Percentiles rank a stretch among this genome's conserved stretches.
phyloP scores from a whole-genome alignment of 1,140 invertebrate genomes.

The Eciton burchellii region DNA sequence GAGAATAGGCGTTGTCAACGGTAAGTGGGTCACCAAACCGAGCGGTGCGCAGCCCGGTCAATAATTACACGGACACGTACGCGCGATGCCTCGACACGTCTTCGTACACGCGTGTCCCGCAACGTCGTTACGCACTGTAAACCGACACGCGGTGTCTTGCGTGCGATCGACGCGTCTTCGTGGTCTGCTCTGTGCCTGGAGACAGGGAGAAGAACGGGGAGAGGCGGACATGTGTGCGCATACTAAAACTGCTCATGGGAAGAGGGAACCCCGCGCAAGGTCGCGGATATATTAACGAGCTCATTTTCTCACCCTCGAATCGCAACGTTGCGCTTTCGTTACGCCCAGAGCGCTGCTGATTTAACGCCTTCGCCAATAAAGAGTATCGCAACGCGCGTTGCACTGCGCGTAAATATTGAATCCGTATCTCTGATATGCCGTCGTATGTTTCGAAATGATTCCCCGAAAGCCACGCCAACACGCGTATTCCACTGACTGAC shows the following conservation, averaged over 20 bases:
- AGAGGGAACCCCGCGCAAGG: slow-evolving; percentile 26
- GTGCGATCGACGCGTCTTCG: not conserved
- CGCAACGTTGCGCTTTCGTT: not conserved
- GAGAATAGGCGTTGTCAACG: slow-evolving; percentile 59
- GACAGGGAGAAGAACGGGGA: slow-evolving; percentile 15
- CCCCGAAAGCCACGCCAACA: no score
- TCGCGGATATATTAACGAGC: slow-evolving; percentile 26
- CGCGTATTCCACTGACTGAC: no score
- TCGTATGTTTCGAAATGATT: no score
- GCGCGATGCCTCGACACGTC: not conserved
- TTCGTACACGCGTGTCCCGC: slow-evolving; percentile 12
- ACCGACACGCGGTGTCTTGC: slow-evolving; percentile 19
- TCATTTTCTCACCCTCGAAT: slow-evolving; percentile 31
- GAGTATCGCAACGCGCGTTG: no score
- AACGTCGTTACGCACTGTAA: not conserved
- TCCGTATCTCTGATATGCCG: no score
- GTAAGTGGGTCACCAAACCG: slow-evolving; percentile 49
- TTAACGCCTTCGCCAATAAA: no score
- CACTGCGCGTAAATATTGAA: no score
- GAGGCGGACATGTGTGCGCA: not conserved
- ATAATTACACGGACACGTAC: slow-evolving; percentile 40
- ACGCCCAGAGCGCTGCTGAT: not conserved
- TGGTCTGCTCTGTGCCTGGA: no score
- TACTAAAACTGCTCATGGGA: not conserved
- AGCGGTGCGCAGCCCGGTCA: slow-evolving; percentile 14